A percentile compares a stretch with the other conserved stretches of the same genome.
These are phyloP conservation scores for Drosophila siamana DNA, from an alignment of 2,888 invertebrate species.

Conservation along the genomic window DNA sequence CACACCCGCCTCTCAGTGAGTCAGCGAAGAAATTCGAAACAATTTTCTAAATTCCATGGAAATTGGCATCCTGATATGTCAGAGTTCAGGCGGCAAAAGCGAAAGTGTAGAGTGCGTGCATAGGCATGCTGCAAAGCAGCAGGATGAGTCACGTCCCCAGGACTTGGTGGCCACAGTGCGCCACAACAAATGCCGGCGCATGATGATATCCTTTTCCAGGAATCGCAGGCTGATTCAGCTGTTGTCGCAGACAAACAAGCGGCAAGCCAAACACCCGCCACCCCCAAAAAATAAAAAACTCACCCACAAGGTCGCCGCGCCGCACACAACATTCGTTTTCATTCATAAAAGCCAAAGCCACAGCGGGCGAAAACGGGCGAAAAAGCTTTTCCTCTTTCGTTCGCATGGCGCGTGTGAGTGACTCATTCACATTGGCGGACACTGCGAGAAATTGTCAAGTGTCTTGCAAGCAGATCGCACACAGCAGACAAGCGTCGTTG, in stretches of 20 bases:
- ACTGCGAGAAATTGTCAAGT: conserved; percentile 57
- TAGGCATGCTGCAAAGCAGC: conserved; percentile 35
- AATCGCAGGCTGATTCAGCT: conserved; percentile 75
- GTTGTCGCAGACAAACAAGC: conserved; percentile 51
- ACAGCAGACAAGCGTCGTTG: conserved; percentile 21
- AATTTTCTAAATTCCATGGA: conserved; percentile 46
- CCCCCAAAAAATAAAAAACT: too few relatives aligned
- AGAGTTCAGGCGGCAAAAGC: conserved; percentile 67
- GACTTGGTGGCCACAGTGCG: conserved; percentile 44
- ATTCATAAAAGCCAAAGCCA: conserved; percentile 72
- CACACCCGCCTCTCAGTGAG: conserved; percentile 42
- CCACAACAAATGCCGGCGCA: conserved; percentile 76
- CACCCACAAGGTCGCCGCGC: conserved; percentile 13
- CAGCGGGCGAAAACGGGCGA: neutral
- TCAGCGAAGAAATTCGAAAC: conserved; percentile 41
- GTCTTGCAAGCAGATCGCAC: too few relatives aligned
- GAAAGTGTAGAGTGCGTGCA: conserved; percentile 26
- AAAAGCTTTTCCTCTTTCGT: conserved; percentile 64
- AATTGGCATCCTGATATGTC: conserved; percentile 63
- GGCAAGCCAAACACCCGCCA: conserved; percentile 27
- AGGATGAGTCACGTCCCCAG: conserved; percentile 68
- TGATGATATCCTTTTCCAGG: conserved; percentile 82
- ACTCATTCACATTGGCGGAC: conserved; percentile 46
- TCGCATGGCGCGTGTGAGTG: conserved; percentile 20
- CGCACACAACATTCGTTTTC: conserved; percentile 55